These are phyloP conservation scores for Huso huso DNA, from an alignment of 2,797 vertebrate species.

Conservation along the genomic window DNA sequence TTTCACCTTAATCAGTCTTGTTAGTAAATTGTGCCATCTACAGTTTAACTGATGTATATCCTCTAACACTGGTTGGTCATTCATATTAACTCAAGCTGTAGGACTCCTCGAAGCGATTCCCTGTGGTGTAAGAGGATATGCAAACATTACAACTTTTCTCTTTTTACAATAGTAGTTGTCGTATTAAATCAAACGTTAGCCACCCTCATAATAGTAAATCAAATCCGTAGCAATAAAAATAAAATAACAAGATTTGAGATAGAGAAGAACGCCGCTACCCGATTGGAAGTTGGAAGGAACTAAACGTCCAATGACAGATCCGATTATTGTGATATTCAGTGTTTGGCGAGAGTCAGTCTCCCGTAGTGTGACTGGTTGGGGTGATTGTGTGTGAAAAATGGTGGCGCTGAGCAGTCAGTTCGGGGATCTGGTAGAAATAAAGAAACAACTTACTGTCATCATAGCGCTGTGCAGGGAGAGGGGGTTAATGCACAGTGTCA, in stretches of 20 bases:
- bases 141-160: too few relatives aligned
- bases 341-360: conserved; percentile 20
- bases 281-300: conserved; percentile 2
- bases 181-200: too few relatives aligned
- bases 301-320: conserved; percentile 16
- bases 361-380: conserved; percentile 10
- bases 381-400: conserved; percentile 49
- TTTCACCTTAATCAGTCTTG: too few relatives aligned
- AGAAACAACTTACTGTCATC: conserved; percentile 83
- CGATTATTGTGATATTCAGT: conserved; percentile 21
- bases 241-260: neutral
- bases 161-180: too few relatives aligned
- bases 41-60: too few relatives aligned
- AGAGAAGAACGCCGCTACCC: neutral
- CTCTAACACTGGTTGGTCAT: too few relatives aligned
- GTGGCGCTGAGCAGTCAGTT: conserved; percentile 57
- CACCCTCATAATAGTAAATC: too few relatives aligned
- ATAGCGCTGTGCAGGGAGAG: conserved; percentile 84
- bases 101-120: too few relatives aligned
- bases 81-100: too few relatives aligned
- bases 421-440: conserved; percentile 80
- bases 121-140: too few relatives aligned
- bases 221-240: too few relatives aligned
- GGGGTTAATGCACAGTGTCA: conserved; percentile 85
- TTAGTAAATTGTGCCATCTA: too few relatives aligned